A percentile compares a stretch with the other conserved stretches of the same genome.
These are phyloP conservation scores for Lucilia cuprina DNA, from an alignment of 1,140 invertebrate species.

Conservation along the genomic window DNA sequence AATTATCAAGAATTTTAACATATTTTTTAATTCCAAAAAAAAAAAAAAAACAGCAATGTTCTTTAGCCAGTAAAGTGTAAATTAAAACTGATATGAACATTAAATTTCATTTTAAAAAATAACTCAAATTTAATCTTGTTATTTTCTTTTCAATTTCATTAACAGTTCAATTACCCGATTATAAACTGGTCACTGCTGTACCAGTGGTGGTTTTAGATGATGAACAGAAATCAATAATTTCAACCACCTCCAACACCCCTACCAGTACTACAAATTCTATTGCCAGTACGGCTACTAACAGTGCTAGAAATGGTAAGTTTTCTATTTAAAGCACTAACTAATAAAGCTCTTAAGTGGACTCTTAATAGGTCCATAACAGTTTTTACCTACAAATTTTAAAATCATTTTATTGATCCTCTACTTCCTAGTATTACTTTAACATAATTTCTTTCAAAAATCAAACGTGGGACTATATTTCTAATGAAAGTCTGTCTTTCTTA, in stretches of 20 bases:
- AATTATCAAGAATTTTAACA: neutral
- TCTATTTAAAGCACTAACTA: no score
- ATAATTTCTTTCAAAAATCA: no score
- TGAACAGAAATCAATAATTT: conserved; percentile 55
- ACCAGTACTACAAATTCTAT: conserved; percentile 25
- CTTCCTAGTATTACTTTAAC: no score
- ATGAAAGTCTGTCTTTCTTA: no score
- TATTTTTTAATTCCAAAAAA: neutral
- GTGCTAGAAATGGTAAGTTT: conserved; percentile 52
- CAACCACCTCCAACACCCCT: conserved; percentile 37
- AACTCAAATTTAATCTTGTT: neutral
- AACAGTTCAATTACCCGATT: conserved; percentile 62
- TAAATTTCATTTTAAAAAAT: neutral
- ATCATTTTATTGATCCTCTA: no score
- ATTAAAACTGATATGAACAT: neutral
- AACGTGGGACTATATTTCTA: no score
- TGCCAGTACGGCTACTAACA: conserved; percentile 47
- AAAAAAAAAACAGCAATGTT: neutral
- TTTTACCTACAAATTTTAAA: no score
- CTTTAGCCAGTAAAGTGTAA: neutral
- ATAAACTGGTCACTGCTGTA: conserved; percentile 68
- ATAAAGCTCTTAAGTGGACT: no score
- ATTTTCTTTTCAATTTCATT: conserved; percentile 27
- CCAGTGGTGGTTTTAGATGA: conserved; percentile 70
- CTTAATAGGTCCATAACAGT: no score